These are phyloP conservation scores for Galago senegalensis DNA, from an alignment of 2,797 vertebrate species.

Conservation along the genomic window DNA sequence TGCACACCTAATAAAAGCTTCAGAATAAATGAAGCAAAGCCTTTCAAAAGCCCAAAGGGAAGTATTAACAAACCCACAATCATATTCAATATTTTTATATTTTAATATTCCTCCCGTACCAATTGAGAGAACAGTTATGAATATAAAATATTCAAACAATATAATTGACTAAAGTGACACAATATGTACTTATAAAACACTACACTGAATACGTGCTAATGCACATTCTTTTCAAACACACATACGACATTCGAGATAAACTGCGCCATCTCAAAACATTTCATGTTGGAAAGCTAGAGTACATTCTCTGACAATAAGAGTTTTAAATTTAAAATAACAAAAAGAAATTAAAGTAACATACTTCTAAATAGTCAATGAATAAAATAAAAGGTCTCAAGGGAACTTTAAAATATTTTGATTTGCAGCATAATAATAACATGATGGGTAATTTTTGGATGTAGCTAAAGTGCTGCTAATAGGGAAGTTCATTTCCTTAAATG, in stretches of 20 bases:
- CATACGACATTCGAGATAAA: not conserved
- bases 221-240: not conserved
- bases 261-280: not conserved
- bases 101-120: not conserved
- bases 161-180: not conserved
- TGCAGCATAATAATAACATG: not conserved
- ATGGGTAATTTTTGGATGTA: not conserved
- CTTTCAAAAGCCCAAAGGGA: not conserved
- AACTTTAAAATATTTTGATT: not conserved
- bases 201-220: no score
- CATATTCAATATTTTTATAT: not conserved
- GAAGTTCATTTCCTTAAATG: not conserved
- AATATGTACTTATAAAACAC: not conserved
- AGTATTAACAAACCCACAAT: not conserved
- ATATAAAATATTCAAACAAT: not conserved
- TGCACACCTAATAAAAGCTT: not conserved
- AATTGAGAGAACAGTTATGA: not conserved
- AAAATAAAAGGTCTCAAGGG: not conserved
- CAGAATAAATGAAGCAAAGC: not conserved
- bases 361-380: not conserved
- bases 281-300: not conserved
- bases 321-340: not conserved
- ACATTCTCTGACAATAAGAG: not conserved
- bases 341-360: not conserved
- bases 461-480: not conserved